Conservation (phyloP, 92 coral and sea anemone species). For the Muricea muricata region DNA sequence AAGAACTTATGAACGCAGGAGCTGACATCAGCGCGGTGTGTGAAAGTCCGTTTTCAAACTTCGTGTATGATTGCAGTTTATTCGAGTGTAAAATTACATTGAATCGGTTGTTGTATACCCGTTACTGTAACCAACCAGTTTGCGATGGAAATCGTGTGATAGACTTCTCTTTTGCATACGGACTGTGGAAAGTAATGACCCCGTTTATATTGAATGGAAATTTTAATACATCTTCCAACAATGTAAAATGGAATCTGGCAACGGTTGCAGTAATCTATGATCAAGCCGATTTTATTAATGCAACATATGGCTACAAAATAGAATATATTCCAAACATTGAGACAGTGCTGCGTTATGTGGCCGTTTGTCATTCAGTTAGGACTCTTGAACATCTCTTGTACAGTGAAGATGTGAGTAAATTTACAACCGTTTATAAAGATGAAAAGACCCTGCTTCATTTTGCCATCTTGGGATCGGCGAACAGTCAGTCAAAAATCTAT, state of each 20-base stretch:
- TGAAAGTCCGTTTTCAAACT: not conserved
- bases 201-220: constrained; percentile 15
- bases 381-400: not conserved
- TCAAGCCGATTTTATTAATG: constrained; percentile 32
- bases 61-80: not conserved
- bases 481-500: not conserved
- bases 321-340: not conserved
- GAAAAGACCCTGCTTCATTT: constrained; percentile 65
- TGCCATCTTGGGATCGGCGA: constrained; percentile 15
- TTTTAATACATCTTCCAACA: constrained; percentile 39
- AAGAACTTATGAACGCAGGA: constrained; percentile 37
- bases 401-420: not conserved
- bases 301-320: constrained; percentile 6
- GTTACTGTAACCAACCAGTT: constrained; percentile 30
- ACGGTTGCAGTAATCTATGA: constrained; percentile 70
- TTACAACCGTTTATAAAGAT: constrained; percentile 29
- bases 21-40: constrained; percentile 59
- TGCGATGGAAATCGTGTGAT: constrained; percentile 67
- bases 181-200: constrained; percentile 37
- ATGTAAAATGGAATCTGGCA: constrained; percentile 60
- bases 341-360: not conserved
- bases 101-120: not conserved
- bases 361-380: not conserved
- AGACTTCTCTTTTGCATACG: constrained; percentile 64
- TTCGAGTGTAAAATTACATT: not conserved